Evolutionary conservation across 37 sponge, comb jelly and placozoan genomes (phyloP).

Genomic region (Agelas oroides): DNA sequence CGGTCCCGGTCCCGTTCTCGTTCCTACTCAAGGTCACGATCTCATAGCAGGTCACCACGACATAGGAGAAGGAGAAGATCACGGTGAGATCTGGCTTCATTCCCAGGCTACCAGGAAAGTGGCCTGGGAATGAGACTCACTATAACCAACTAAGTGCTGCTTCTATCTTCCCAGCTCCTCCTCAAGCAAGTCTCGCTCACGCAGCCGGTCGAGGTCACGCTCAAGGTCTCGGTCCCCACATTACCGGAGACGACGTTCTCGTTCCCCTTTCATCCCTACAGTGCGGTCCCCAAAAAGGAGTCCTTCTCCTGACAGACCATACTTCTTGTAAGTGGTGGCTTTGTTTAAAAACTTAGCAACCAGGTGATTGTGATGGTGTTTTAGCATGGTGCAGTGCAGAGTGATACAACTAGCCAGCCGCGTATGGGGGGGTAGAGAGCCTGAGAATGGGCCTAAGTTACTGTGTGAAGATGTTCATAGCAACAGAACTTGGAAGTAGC

Average conservation of each 20-base stretch:
- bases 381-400: background rate
- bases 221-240: slow-evolving; percentile 60
- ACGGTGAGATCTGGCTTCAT: slow-evolving; percentile 10
- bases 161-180: slow-evolving; percentile 30
- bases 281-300: slow-evolving; percentile 31
- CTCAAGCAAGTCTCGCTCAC: slow-evolving; percentile 39
- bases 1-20: slow-evolving; percentile 19
- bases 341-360: background rate
- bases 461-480: no score
- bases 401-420: no score
- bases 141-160: background rate
- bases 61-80: slow-evolving; percentile 31
- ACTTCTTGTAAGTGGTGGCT: background rate
- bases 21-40: slow-evolving; percentile 50
- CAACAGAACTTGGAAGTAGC: no score
- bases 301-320: slow-evolving; percentile 9
- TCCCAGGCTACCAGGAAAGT: background rate
- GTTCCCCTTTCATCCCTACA: slow-evolving; percentile 72
- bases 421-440: no score
- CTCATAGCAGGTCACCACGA: slow-evolving; percentile 40
- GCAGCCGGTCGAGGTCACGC: slow-evolving; percentile 53
- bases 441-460: no score
- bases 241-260: slow-evolving; percentile 37
- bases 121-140: no score
- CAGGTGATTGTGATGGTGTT: background rate